Conservation (phyloP, 1,140 invertebrate species). For the Pseudomyrmex flavicornis region DNA sequence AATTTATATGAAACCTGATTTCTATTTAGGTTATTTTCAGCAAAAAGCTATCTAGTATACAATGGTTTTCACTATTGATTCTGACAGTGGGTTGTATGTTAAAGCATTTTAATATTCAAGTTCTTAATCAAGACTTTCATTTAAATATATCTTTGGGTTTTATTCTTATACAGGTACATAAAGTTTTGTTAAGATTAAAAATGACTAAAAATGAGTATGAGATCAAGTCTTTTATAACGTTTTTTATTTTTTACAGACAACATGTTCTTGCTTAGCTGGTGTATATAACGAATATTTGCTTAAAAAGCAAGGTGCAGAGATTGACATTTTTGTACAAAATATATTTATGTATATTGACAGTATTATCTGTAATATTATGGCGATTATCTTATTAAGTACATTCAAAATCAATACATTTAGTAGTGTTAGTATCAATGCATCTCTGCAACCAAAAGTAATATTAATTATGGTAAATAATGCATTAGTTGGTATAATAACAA, state of each 20-base stretch:
- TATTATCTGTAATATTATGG: conserved; percentile 93
- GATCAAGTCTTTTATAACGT: conserved; percentile 23
- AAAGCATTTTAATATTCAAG: conserved; percentile 88
- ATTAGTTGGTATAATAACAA: conserved; percentile 96
- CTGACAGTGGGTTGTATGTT: conserved; percentile 96
- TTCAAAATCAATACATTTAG: conserved; percentile 89
- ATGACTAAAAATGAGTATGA: background rate
- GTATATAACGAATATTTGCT: conserved; percentile 98
- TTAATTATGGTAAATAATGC: conserved; percentile 96
- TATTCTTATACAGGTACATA: conserved; percentile 87
- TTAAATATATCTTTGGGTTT: conserved; percentile 90
- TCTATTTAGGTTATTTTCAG: conserved; percentile 92
- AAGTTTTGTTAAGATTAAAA: background rate
- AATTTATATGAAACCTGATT: conserved; percentile 55
- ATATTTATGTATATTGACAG: conserved; percentile 98
- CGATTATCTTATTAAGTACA: conserved; percentile 88
- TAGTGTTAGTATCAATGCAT: conserved; percentile 81
- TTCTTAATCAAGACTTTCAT: conserved; percentile 79
- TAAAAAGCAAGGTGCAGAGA: conserved; percentile 92
- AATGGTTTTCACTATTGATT: conserved; percentile 95
- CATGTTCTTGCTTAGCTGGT: conserved; percentile 97
- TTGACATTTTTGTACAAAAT: conserved; percentile 97
- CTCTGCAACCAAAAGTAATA: conserved; percentile 87
- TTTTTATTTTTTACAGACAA: conserved; percentile 89
- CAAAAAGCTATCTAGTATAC: conserved; percentile 91